Evolutionary conservation across 2,888 invertebrate genomes (phyloP).

Genomic region (Eristalinus aeneus): DNA sequence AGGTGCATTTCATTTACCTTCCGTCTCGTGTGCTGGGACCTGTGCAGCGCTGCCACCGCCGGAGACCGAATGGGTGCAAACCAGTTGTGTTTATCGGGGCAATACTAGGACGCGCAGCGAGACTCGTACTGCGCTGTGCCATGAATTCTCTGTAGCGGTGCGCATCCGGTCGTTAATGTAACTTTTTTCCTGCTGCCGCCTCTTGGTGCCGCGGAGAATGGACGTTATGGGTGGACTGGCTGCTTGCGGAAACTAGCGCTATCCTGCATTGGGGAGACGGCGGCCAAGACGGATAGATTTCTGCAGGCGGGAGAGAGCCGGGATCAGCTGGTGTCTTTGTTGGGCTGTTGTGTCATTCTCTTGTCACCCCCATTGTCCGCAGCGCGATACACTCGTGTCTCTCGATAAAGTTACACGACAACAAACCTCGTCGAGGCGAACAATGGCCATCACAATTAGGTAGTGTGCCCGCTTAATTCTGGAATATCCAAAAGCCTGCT

Average conservation of each 20-base stretch:
- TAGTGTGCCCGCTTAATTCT: conserved; percentile 63
- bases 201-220: conserved; percentile 12
- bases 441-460: conserved; percentile 61
- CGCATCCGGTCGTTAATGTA: conserved; percentile 69
- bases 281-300: conserved; percentile 13
- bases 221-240: conserved; percentile 57
- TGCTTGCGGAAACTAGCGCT: conserved; percentile 45
- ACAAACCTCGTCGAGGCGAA: neutral
- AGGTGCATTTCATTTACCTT: conserved; percentile 68
- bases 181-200: neutral
- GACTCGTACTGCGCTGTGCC: conserved; percentile 52
- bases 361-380: conserved; percentile 61
- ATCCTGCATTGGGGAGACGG: conserved; percentile 9
- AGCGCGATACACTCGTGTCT: conserved; percentile 17
- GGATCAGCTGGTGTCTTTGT: conserved; percentile 12
- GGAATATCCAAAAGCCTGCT: neutral
- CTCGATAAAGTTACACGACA: conserved; percentile 22
- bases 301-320: conserved; percentile 5
- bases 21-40: conserved; percentile 9
- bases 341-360: conserved; percentile 49
- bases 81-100: conserved; percentile 67
- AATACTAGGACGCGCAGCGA: conserved; percentile 59
- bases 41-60: neutral
- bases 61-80: conserved; percentile 48
- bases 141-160: conserved; percentile 66